Evolutionary conservation across 2,888 invertebrate genomes (phyloP).

Genomic region (Cephalotes varians): DNA sequence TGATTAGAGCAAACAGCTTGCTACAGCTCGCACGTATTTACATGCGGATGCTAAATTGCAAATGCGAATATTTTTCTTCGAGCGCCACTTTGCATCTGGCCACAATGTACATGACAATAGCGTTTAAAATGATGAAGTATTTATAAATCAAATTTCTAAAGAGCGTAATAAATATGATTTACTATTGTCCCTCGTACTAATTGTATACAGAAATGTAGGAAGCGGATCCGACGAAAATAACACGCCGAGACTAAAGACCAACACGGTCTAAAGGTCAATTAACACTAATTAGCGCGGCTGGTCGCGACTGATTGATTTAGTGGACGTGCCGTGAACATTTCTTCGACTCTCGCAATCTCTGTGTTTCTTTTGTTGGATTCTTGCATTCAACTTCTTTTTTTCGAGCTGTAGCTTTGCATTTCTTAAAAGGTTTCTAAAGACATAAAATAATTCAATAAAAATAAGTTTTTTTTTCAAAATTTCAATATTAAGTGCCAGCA

Average conservation of each 20-base stretch:
- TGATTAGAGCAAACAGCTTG: slow-evolving; percentile 44
- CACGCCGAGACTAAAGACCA: slow-evolving; percentile 37
- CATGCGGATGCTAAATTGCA: not conserved
- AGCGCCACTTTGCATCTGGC: not conserved
- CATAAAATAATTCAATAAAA: not conserved
- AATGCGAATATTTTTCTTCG: not conserved
- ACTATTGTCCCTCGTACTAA: not conserved
- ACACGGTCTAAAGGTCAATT: slow-evolving; percentile 75
- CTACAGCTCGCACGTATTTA: not conserved
- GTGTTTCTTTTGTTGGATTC: slow-evolving; percentile 2
- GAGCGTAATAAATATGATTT: slow-evolving; percentile 10
- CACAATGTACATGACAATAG: not conserved
- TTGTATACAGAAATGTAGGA: slow-evolving; percentile 29
- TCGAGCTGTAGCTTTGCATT: not conserved
- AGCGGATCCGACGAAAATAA: slow-evolving; percentile 22
- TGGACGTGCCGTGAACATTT: slow-evolving; percentile 62
- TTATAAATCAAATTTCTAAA: slow-evolving; percentile 23
- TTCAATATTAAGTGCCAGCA: not conserved
- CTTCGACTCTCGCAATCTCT: slow-evolving; percentile 14
- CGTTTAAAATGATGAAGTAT: not conserved
- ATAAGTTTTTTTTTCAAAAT: not conserved
- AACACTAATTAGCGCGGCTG: slow-evolving; percentile 77
- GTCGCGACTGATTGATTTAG: slow-evolving; percentile 78
- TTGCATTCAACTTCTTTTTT: not conserved
- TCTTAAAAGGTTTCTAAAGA: not conserved